Evolutionary conservation across 1,140 invertebrate genomes (phyloP).

Genomic region (Anadara kagoshimensis): DNA sequence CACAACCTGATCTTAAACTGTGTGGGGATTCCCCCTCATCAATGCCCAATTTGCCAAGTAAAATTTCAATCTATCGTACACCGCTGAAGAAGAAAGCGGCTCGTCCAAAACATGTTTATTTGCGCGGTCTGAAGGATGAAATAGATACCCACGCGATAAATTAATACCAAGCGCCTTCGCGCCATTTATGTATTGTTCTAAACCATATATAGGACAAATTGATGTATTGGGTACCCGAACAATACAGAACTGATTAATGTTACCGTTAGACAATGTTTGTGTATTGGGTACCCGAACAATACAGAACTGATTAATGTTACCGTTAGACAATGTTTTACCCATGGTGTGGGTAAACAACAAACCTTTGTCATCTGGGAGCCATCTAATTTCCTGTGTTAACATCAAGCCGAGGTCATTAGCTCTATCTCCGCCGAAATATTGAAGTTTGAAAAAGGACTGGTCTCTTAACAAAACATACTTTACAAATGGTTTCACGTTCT

Average conservation of each 20-base stretch:
- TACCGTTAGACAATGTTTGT: constrained; percentile 6
- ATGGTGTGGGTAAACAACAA: constrained; percentile 24
- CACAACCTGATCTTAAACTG: neutral
- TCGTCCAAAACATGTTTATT: neutral
- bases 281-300: neutral
- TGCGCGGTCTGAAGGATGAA: neutral
- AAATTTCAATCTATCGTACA: neutral
- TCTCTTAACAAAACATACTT: constrained; percentile 26
- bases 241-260: constrained; percentile 15
- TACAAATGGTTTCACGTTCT: neutral
- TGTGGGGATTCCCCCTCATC: neutral
- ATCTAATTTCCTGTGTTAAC: constrained; percentile 16
- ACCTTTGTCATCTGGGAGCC: constrained; percentile 9
- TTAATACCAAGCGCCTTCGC: no score
- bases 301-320: constrained; percentile 10
- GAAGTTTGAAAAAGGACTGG: constrained; percentile 30
- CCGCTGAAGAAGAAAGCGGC: neutral
- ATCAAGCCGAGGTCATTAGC: constrained; percentile 1
- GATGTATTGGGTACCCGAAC: neutral
- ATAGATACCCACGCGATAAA: neutral
- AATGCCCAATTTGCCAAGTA: constrained; percentile 5
- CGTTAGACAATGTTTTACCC: constrained; percentile 15
- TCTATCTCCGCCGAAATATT: constrained; percentile 32
- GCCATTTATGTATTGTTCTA: neutral
- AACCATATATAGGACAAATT: constrained; percentile 8